A percentile compares a stretch with the other conserved stretches of the same genome.
Conservation (phyloP, 2,797 vertebrate species). For the Coluber constrictor region DNA sequence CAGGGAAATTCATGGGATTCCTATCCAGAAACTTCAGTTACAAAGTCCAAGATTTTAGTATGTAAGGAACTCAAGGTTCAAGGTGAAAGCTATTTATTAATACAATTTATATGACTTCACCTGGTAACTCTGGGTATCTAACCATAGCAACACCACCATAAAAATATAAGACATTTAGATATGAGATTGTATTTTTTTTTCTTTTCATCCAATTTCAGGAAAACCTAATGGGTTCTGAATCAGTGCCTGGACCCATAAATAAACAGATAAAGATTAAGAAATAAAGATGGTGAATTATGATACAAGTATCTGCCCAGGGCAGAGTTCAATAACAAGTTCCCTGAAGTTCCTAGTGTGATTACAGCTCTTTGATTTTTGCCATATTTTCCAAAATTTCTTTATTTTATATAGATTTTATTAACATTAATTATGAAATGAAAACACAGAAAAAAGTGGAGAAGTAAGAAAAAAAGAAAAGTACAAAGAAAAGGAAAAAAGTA, state of each 20-base stretch:
- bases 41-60: neutral
- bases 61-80: neutral
- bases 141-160: neutral
- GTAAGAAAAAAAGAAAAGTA: neutral
- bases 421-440: neutral
- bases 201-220: neutral
- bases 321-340: neutral
- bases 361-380: neutral
- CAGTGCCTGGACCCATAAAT: neutral
- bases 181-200: neutral
- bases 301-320: neutral
- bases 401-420: neutral
- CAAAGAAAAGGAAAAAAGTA: neutral
- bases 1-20: neutral
- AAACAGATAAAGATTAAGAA: neutral
- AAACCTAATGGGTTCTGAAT: neutral
- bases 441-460: neutral
- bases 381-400: neutral
- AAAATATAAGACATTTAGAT: neutral
- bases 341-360: neutral
- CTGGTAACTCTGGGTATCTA: neutral
- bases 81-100: neutral
- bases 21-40: neutral
- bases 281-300: neutral
- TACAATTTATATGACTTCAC: neutral